Conservation (phyloP, 1,140 invertebrate species). For the Drosophila punjabiensis region DNA sequence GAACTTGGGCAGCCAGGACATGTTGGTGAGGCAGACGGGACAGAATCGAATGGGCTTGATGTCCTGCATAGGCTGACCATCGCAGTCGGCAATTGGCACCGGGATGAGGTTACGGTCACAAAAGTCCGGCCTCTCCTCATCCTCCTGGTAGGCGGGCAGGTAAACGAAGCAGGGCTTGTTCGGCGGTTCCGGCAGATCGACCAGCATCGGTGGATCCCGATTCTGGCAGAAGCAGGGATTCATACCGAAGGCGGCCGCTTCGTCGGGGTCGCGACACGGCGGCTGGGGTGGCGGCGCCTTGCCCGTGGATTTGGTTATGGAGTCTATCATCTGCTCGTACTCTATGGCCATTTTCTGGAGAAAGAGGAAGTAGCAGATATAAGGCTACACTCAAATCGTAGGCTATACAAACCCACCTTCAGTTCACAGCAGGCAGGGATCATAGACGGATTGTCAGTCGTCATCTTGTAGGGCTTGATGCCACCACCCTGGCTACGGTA, state of each 20-base stretch:
- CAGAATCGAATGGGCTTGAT: slow-evolving; percentile 66
- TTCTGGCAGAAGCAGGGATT: slow-evolving; percentile 12
- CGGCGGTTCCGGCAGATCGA: slow-evolving; percentile 10
- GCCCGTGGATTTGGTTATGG: slow-evolving; percentile 30
- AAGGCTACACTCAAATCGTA: background rate
- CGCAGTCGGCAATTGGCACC: slow-evolving; percentile 36
- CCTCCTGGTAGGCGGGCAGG: background rate
- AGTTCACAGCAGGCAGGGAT: slow-evolving; percentile 52
- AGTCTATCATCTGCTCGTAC: slow-evolving; percentile 52
- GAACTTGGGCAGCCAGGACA: slow-evolving; percentile 74
- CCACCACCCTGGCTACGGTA: slow-evolving; percentile 33
- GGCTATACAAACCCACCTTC: slow-evolving; percentile 33
- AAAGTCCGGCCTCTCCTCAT: slow-evolving; percentile 5
- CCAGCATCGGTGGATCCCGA: background rate
- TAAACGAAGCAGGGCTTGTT: slow-evolving; percentile 36
- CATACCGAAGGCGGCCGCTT: slow-evolving; percentile 20
- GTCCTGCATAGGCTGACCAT: slow-evolving; percentile 4
- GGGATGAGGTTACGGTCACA: slow-evolving; percentile 6
- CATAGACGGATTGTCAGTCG: slow-evolving; percentile 8
- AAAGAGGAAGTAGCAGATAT: background rate
- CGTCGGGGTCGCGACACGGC: slow-evolving; percentile 26
- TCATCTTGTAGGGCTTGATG: slow-evolving; percentile 8
- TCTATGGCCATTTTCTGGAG: slow-evolving; percentile 61
- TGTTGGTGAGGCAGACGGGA: slow-evolving; percentile 71
- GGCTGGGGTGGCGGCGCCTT: background rate